Conservation (phyloP, 2,113 vertebrate species). For the Rousettus leschenaultii region DNA sequence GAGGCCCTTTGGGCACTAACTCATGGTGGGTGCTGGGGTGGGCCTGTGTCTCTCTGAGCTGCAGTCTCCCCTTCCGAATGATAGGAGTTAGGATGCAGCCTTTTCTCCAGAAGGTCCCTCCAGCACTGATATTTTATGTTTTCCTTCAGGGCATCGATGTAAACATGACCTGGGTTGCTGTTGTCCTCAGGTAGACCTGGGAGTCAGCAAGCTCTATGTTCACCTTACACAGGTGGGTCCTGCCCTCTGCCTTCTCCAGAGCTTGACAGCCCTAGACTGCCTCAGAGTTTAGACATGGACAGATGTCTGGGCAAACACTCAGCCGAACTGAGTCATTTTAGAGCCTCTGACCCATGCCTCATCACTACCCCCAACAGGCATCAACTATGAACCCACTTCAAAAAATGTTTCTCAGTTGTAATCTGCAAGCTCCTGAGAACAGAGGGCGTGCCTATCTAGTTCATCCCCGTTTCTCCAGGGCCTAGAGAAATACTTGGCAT, state of each 20-base stretch:
- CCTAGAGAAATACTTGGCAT: not conserved
- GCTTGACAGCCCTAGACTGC: not conserved
- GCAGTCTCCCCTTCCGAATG: not conserved
- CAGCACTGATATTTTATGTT: not conserved
- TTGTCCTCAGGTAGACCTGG: accelerated
- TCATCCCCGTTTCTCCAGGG: not conserved
- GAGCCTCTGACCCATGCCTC: not conserved
- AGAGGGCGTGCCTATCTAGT: not conserved
- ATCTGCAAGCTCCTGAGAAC: not conserved
- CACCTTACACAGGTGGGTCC: not conserved
- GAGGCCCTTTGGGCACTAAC: not conserved
- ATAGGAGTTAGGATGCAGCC: not conserved
- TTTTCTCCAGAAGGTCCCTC: not conserved
- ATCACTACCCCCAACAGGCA: not conserved
- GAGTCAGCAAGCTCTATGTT: not conserved
- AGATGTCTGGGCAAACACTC: not conserved
- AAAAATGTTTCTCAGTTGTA: not conserved
- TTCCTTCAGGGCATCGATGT: not conserved
- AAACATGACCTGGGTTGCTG: not conserved
- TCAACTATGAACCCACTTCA: not conserved
- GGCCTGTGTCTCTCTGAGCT: not conserved
- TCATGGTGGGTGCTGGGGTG: accelerated
- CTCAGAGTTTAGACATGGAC: not conserved
- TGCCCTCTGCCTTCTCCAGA: not conserved
- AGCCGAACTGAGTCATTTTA: not conserved